Percentiles rank a stretch among this genome's conserved stretches.
These are phyloP conservation scores for Pantherophis vulpinus DNA, from an alignment of 2,797 vertebrate genomes.

Conservation along the genomic window DNA sequence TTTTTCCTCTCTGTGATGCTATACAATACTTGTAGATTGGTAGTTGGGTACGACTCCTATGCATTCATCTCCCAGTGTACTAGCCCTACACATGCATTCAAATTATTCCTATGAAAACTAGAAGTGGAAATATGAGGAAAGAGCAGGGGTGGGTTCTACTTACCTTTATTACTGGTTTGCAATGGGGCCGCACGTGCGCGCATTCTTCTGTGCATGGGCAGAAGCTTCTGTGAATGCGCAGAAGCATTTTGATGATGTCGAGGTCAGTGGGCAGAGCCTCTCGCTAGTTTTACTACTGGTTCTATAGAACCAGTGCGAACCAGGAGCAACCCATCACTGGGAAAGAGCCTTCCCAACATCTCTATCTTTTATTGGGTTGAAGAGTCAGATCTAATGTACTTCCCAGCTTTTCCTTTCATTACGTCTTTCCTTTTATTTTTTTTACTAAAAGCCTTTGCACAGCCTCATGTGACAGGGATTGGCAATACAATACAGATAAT, in stretches of 20 bases:
- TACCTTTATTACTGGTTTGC: too few species aligned
- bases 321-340: too few species aligned
- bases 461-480: background rate
- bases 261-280: too few species aligned
- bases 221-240: too few species aligned
- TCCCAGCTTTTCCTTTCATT: background rate
- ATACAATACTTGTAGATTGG: background rate
- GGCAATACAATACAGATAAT: background rate
- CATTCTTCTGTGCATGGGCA: too few species aligned
- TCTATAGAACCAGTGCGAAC: too few species aligned
- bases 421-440: background rate
- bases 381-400: background rate
- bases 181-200: too few species aligned
- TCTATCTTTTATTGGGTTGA: background rate
- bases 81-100: background rate
- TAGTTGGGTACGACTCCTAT: background rate
- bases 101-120: background rate
- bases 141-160: too few species aligned
- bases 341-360: background rate
- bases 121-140: background rate
- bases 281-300: too few species aligned
- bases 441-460: background rate
- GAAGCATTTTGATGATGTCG: too few species aligned
- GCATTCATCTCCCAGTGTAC: background rate
- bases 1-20: background rate